Evolutionary conservation across 2,113 vertebrate species (phyloP).

Genomic region (Oreocharis arfaki): DNA sequence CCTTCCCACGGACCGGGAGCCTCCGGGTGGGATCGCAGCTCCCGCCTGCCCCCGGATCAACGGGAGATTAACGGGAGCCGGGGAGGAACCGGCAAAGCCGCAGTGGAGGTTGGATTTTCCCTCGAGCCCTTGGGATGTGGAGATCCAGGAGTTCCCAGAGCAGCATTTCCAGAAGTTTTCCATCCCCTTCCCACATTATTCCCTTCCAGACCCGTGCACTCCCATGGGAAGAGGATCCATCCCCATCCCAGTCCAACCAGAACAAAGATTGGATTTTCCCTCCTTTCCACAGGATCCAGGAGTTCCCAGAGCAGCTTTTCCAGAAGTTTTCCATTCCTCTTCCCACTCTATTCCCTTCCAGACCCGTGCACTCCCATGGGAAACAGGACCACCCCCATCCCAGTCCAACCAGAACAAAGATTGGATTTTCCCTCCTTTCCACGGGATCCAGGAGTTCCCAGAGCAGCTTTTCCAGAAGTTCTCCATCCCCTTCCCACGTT

Average conservation of each 20-base stretch:
- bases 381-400: neutral
- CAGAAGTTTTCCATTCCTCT: neutral
- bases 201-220: neutral
- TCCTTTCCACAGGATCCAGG: neutral
- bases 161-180: neutral
- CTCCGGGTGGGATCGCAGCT: neutral
- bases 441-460: too few relatives aligned
- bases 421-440: too few relatives aligned
- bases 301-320: neutral
- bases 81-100: neutral
- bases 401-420: too few relatives aligned
- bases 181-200: neutral
- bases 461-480: too few relatives aligned
- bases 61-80: neutral
- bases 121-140: neutral
- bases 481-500: too few relatives aligned
- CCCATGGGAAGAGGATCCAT: neutral
- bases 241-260: too few relatives aligned
- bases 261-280: neutral
- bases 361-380: fast-evolving
- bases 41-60: neutral
- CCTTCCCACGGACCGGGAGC: fast-evolving
- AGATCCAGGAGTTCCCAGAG: neutral
- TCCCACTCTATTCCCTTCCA: neutral
- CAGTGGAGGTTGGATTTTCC: neutral